Evolutionary conservation across 2,113 vertebrate genomes (phyloP).

Genomic region (Sisor rabdophorus): DNA sequence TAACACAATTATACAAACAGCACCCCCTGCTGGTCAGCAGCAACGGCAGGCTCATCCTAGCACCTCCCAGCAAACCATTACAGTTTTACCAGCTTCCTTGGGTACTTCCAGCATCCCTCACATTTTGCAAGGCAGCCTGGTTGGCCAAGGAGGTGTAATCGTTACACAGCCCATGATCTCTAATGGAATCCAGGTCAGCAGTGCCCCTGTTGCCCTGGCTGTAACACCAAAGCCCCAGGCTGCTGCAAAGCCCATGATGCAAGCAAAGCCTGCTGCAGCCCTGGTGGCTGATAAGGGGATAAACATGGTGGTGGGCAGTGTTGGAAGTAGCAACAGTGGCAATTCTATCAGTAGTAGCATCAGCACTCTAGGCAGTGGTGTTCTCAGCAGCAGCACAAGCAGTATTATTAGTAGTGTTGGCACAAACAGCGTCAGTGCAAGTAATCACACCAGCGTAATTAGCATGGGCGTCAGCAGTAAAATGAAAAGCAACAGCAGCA

Average conservation of each 20-base stretch:
- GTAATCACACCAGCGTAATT: slow-evolving; percentile 60
- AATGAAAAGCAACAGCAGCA: slow-evolving; percentile 49
- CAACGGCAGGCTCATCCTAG: slow-evolving; percentile 58
- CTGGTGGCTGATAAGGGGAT: slow-evolving; percentile 70
- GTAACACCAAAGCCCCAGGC: slow-evolving; percentile 80
- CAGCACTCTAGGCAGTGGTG: slow-evolving; percentile 31
- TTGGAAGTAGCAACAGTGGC: slow-evolving; percentile 66
- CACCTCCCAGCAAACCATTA: slow-evolving; percentile 77
- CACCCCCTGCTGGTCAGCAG: slow-evolving; percentile 68
- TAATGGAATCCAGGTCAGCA: slow-evolving; percentile 84
- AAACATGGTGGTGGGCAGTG: slow-evolving; percentile 67
- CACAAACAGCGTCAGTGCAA: slow-evolving; percentile 41
- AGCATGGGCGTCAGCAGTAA: slow-evolving; percentile 55
- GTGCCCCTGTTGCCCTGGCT: slow-evolving; percentile 79
- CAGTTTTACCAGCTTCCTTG: slow-evolving; percentile 84
- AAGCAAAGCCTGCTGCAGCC: slow-evolving; percentile 69
- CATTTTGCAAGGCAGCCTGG: slow-evolving; percentile 83
- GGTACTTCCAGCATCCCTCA: slow-evolving; percentile 78
- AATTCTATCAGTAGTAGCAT: slow-evolving; percentile 58
- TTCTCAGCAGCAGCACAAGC: slow-evolving; percentile 46
- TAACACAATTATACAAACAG: slow-evolving; percentile 92
- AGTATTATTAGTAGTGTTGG: slow-evolving; percentile 48
- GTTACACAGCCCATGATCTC: slow-evolving; percentile 88
- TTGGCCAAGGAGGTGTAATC: slow-evolving; percentile 85
- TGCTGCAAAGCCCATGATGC: slow-evolving; percentile 73